phyloP scores from a whole-genome alignment of 2,113 vertebrate genomes.

The Heloderma charlesbogerti region DNA sequence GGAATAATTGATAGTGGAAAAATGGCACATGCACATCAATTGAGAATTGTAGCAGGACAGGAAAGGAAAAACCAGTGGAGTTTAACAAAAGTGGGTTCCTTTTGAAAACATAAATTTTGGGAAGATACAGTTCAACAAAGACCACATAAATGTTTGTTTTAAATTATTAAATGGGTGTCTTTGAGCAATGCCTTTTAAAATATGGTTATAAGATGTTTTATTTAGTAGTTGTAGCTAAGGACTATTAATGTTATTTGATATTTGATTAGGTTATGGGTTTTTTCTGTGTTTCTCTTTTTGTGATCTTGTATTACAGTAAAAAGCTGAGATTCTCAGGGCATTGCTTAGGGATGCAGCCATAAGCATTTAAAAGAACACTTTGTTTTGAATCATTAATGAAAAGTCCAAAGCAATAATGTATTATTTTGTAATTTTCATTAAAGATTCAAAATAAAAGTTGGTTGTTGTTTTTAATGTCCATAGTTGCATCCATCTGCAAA shows the following conservation, averaged over 20 bases:
- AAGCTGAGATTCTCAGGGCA: not conserved
- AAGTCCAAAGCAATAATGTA: not conserved
- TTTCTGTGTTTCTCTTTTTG: not conserved
- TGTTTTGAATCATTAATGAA: not conserved
- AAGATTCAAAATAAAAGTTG: conserved; percentile 1
- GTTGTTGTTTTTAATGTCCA: not conserved
- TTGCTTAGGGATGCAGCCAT: not conserved
- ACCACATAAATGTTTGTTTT: not conserved
- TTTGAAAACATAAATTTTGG: not conserved
- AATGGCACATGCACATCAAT: not conserved
- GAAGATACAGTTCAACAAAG: not conserved
- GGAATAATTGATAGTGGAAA: not conserved
- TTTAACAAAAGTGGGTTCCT: not conserved
- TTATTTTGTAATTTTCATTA: not conserved
- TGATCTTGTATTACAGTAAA: conserved; percentile 10
- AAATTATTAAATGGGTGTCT: conserved; percentile 13
- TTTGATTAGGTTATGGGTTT: not conserved
- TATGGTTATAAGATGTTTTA: conserved; percentile 24
- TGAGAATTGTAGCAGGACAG: not conserved
- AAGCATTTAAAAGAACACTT: not conserved
- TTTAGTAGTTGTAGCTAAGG: conserved; percentile 10
- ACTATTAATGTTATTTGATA: conserved; percentile 23
- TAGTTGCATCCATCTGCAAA: not conserved
- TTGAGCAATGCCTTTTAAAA: conserved; percentile 1
- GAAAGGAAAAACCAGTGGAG: not conserved